Percentiles rank a stretch among this genome's conserved stretches.
phyloP scores from a whole-genome alignment of 2,888 invertebrate species.

The Cistogaster globosa region DNA sequence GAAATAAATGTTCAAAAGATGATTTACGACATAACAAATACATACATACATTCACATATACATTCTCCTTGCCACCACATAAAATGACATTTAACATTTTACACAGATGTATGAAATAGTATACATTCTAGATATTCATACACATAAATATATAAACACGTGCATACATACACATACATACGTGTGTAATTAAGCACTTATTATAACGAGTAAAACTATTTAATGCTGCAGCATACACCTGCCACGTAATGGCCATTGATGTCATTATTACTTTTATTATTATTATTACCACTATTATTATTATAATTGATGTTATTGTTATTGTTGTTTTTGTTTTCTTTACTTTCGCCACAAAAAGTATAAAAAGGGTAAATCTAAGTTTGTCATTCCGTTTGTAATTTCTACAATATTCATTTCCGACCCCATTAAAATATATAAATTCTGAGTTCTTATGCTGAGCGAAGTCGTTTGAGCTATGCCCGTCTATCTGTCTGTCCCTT shows the following conservation, averaged over 20 bases:
- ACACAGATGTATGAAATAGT: not conserved
- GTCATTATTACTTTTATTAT: slow-evolving; percentile 58
- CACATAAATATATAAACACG: no score
- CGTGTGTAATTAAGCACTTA: slow-evolving; percentile 14
- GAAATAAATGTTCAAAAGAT: slow-evolving; percentile 75
- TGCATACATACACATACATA: no score
- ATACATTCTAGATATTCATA: no score
- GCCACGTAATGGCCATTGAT: slow-evolving; percentile 57
- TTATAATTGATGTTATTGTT: not conserved
- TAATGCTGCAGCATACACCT: slow-evolving; percentile 39
- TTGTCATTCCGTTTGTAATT: no score
- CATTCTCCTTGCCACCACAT: slow-evolving; percentile 48
- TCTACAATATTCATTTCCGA: no score
- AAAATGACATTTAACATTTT: slow-evolving; percentile 23
- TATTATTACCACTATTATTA: slow-evolving; percentile 34
- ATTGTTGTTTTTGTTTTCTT: slow-evolving; percentile 32
- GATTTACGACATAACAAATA: slow-evolving; percentile 73
- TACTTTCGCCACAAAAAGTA: no score
- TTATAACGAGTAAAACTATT: slow-evolving; percentile 1
- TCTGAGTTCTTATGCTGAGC: no score
- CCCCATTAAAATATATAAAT: no score
- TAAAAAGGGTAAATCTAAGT: no score
- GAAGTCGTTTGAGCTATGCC: no score
- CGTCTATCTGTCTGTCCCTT: no score
- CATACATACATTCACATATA: not conserved